Evolutionary conservation across 2,888 invertebrate genomes (phyloP).

Genomic region (Aradus depressus): DNA sequence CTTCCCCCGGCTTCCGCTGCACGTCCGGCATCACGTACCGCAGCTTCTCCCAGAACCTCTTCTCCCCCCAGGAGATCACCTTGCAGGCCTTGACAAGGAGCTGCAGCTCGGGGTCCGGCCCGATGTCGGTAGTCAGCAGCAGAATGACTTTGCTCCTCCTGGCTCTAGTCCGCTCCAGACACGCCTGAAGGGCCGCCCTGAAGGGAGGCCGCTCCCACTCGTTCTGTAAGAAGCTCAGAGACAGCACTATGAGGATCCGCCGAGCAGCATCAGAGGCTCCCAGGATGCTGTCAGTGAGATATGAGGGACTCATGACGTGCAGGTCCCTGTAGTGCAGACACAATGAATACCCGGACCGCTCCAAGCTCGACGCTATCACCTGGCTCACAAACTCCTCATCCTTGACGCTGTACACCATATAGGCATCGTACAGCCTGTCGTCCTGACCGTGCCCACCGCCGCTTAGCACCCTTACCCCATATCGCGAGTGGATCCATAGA

Average conservation of each 20-base stretch:
- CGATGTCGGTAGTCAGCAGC: slow-evolving; percentile 61
- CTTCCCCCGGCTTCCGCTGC: slow-evolving; percentile 27
- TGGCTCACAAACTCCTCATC: slow-evolving; percentile 83
- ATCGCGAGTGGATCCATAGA: slow-evolving; percentile 78
- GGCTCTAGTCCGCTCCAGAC: slow-evolving; percentile 69
- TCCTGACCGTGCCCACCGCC: slow-evolving; percentile 49
- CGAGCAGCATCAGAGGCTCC: slow-evolving; percentile 81
- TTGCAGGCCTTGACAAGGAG: slow-evolving; percentile 79
- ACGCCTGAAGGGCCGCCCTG: slow-evolving; percentile 79
- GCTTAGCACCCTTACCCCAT: slow-evolving; percentile 66
- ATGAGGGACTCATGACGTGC: slow-evolving; percentile 32
- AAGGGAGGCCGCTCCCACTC: slow-evolving; percentile 90
- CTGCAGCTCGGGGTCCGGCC: slow-evolving; percentile 77
- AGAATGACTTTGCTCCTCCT: slow-evolving; percentile 83
- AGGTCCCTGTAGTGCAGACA: slow-evolving; percentile 84
- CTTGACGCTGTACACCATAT: slow-evolving; percentile 83
- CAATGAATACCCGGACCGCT: slow-evolving; percentile 68
- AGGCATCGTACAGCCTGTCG: slow-evolving; percentile 79
- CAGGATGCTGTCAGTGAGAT: slow-evolving; percentile 45
- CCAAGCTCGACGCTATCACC: slow-evolving; percentile 70
- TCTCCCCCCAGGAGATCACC: slow-evolving; percentile 75
- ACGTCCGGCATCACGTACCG: slow-evolving; percentile 83
- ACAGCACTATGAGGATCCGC: slow-evolving; percentile 74
- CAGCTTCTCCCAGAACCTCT: slow-evolving; percentile 87
- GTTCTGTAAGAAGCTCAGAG: slow-evolving; percentile 79